Conservation (phyloP, 1,140 invertebrate genomes). For the Gerris buenoi region DNA sequence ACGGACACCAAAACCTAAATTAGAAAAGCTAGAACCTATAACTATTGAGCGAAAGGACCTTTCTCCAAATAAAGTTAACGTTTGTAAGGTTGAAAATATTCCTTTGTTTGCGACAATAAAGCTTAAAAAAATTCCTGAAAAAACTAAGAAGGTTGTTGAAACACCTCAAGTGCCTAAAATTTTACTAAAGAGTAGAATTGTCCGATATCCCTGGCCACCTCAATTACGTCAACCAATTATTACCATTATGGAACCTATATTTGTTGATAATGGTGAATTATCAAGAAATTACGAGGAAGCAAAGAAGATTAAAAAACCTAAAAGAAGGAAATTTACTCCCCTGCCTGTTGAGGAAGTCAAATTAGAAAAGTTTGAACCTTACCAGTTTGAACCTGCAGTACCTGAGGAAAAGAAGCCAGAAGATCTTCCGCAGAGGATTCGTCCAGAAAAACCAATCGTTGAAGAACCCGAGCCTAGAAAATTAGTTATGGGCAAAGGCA, state of each 20-base stretch:
- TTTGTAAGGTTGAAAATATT: slow-evolving; percentile 30
- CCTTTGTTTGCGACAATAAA: slow-evolving; percentile 44
- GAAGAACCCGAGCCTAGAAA: slow-evolving; percentile 30
- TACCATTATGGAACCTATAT: slow-evolving; percentile 22
- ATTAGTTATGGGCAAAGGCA: slow-evolving; percentile 29
- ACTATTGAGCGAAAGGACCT: too few relatives aligned
- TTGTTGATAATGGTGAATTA: slow-evolving; percentile 42
- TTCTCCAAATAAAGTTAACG: slow-evolving; percentile 32
- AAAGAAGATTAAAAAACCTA: slow-evolving; percentile 41
- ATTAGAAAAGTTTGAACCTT: slow-evolving; percentile 35
- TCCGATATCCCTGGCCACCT: slow-evolving; percentile 33
- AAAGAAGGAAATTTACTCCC: slow-evolving; percentile 32
- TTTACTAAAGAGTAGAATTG: slow-evolving; percentile 45
- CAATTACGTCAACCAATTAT: slow-evolving; percentile 24
- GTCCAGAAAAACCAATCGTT: slow-evolving; percentile 30
- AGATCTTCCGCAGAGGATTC: slow-evolving; percentile 19
- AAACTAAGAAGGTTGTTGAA: slow-evolving; percentile 33
- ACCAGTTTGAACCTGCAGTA: slow-evolving; percentile 27
- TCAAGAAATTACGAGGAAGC: slow-evolving; percentile 54
- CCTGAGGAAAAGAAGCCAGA: slow-evolving; percentile 13
- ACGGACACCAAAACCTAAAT: slow-evolving; percentile 10
- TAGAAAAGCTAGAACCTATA: slow-evolving; percentile 19
- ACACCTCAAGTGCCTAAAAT: slow-evolving; percentile 41
- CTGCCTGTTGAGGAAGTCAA: slow-evolving; percentile 29
- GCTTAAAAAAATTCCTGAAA: slow-evolving; percentile 41